Conservation (phyloP, 1,140 invertebrate genomes). For the Augochlora pura region DNA sequence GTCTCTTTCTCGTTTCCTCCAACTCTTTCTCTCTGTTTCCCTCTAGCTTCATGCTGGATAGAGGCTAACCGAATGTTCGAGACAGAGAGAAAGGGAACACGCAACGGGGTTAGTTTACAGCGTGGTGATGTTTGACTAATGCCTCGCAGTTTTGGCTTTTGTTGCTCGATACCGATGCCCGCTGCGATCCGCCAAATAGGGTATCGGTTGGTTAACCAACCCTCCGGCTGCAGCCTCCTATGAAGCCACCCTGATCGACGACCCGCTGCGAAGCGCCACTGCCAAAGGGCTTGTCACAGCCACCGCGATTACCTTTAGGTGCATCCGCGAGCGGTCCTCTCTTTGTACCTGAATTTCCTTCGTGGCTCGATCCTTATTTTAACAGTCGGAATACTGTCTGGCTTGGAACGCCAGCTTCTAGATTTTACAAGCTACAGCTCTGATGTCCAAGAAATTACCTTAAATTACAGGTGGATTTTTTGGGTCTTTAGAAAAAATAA, state of each 20-base stretch:
- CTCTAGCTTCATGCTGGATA: not conserved
- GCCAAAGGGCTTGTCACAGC: not conserved
- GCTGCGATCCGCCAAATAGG: constrained; percentile 50
- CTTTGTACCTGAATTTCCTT: too few species aligned
- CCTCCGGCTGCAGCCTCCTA: constrained; percentile 42
- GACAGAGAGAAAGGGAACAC: constrained; percentile 4
- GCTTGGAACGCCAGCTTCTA: too few species aligned
- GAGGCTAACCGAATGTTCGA: not conserved
- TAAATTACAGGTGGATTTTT: too few species aligned
- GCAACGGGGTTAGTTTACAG: constrained; percentile 61
- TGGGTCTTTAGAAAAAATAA: too few species aligned
- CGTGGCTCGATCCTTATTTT: too few species aligned
- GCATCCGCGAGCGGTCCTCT: not conserved
- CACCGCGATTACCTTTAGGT: not conserved
- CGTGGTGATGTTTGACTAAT: constrained; percentile 72
- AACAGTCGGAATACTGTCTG: too few species aligned
- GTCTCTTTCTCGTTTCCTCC: not conserved
- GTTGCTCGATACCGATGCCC: constrained; percentile 45
- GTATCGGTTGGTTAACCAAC: constrained; percentile 58
- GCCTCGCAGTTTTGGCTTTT: constrained; percentile 65
- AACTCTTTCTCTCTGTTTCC: too few species aligned
- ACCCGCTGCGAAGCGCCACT: constrained; percentile 44
- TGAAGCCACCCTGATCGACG: constrained; percentile 40
- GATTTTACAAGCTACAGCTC: too few species aligned
- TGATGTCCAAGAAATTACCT: too few species aligned